Base-by-base conservation (phyloP, 23 tunicate species). In the Halocynthia aurantium region DNA sequence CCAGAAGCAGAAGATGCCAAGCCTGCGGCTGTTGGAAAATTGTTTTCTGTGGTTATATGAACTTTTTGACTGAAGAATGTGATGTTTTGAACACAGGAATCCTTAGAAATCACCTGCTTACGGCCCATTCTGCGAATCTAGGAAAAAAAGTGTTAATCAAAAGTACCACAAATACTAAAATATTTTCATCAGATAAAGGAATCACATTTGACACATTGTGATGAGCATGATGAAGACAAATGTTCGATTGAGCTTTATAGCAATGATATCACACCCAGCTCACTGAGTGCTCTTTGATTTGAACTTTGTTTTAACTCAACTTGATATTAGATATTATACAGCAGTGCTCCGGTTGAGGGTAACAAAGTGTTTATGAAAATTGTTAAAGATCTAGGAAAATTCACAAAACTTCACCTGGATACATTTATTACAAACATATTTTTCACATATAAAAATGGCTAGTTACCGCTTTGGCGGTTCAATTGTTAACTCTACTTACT, bases 21-120 rank as follows among this genome's bases (percentile, higher is more conserved):
- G 15, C 98, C 98, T 13, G 98, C 98, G 5, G 93, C 93, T 5
- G 98, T 93, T 0, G 98, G 98, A 71, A 93, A 86, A 73, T 93
- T 80, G 50, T 93, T 93, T 53, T 55, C 62, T 0, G 94, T 76
- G 8, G 22, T 51, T 52, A 91, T 63, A 5, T 80, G 87, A 55
- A 88, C 75, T 52, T 82, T 82, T 72, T 87, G 86, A 21, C 78
- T 65, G 77, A 50, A 75, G 19, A 22, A 57, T 0, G n/a, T 68
- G 17, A 87, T n/a, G 8, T 72, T 52, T 20, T 51, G 56, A n/a
- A 52, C 53, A 51, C 70, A 78, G 15, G 71, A 61, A 51, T 80
- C 83, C 52, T 49, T 52, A 13, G 50, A 51, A 7, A 77, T 18
- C n/a, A 82, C 84, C 80, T 83, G 95, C 55, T 55, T 57, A 67